A percentile compares a stretch with the other conserved stretches of the same genome.
Evolutionary conservation across 1,140 invertebrate species (phyloP).

Genomic region (Ceratitis capitata): DNA sequence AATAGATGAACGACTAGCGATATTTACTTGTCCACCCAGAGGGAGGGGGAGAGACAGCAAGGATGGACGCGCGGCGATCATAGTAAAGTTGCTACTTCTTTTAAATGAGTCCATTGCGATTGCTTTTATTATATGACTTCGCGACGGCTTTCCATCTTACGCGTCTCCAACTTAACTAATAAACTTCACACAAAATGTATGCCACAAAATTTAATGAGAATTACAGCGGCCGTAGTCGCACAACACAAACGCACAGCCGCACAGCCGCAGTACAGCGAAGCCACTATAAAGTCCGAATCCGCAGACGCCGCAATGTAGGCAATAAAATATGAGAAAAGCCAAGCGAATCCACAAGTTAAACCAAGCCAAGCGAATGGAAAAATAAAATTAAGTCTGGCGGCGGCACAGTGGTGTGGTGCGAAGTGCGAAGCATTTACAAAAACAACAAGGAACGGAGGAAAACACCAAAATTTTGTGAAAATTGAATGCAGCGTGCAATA

Average conservation of each 20-base stretch:
- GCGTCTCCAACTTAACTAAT: constrained; percentile 41
- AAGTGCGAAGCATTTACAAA: not conserved
- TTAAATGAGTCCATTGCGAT: not conserved
- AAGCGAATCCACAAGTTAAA: not conserved
- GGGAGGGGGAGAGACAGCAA: too few species aligned
- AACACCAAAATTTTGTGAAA: not conserved
- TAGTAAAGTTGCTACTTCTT: not conserved
- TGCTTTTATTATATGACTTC: not conserved
- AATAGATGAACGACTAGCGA: not conserved
- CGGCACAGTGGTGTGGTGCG: not conserved
- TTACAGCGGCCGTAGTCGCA: not conserved
- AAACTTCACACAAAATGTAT: constrained; percentile 54
- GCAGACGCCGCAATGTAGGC: constrained; percentile 59
- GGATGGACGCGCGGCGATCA: too few species aligned
- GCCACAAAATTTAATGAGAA: constrained; percentile 49
- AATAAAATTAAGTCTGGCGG: not conserved
- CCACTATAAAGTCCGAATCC: not conserved
- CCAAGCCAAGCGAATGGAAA: not conserved
- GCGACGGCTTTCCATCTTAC: not conserved
- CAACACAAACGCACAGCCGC: too few species aligned
- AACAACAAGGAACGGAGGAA: not conserved
- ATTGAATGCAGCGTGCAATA: not conserved
- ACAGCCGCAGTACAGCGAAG: not conserved
- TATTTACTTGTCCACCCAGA: not conserved
- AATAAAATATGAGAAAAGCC: constrained; percentile 56